These are phyloP conservation scores for Tribolium freemani DNA, from an alignment of 2,888 invertebrate genomes.

Conservation along the genomic window DNA sequence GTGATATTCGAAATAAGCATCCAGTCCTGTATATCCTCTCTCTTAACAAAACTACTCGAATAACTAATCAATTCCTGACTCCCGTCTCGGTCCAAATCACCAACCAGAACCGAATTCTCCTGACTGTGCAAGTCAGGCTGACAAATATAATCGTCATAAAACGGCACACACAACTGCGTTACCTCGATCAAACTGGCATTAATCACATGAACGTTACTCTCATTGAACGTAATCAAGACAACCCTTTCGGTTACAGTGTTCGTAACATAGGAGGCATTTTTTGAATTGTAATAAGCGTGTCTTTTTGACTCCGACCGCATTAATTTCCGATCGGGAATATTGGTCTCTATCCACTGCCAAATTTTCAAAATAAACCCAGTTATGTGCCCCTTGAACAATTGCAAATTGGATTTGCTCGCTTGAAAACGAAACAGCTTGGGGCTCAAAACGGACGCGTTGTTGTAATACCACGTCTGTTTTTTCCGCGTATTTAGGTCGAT, in stretches of 20 bases:
- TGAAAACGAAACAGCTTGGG: slow-evolving; percentile 79
- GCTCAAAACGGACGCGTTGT: slow-evolving; percentile 79
- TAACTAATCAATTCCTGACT: slow-evolving; percentile 85
- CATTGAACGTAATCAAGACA: slow-evolving; percentile 84
- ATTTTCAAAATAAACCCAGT: slow-evolving; percentile 86
- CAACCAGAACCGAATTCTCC: slow-evolving; percentile 79
- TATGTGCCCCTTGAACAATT: slow-evolving; percentile 70
- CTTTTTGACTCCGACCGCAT: neutral
- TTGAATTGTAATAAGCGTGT: slow-evolving; percentile 3
- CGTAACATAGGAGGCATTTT: slow-evolving; percentile 55
- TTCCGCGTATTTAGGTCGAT: slow-evolving; percentile 71
- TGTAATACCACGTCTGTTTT: slow-evolving; percentile 71
- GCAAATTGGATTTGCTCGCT: slow-evolving; percentile 62
- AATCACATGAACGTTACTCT: slow-evolving; percentile 78
- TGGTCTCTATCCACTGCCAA: slow-evolving; percentile 79
- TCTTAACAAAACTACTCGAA: slow-evolving; percentile 75
- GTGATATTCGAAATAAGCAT: slow-evolving; percentile 78
- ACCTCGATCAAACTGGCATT: slow-evolving; percentile 86
- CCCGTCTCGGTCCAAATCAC: slow-evolving; percentile 82
- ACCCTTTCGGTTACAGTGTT: slow-evolving; percentile 73
- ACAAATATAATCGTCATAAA: slow-evolving; percentile 68
- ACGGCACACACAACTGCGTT: slow-evolving; percentile 77
- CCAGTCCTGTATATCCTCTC: slow-evolving; percentile 67
- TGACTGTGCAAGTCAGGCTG: slow-evolving; percentile 84
- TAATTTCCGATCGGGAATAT: slow-evolving; percentile 1